Percentiles rank a stretch among this genome's conserved stretches.
Conservation (phyloP, 2,113 vertebrate species). For the Syngnathus typhle region DNA sequence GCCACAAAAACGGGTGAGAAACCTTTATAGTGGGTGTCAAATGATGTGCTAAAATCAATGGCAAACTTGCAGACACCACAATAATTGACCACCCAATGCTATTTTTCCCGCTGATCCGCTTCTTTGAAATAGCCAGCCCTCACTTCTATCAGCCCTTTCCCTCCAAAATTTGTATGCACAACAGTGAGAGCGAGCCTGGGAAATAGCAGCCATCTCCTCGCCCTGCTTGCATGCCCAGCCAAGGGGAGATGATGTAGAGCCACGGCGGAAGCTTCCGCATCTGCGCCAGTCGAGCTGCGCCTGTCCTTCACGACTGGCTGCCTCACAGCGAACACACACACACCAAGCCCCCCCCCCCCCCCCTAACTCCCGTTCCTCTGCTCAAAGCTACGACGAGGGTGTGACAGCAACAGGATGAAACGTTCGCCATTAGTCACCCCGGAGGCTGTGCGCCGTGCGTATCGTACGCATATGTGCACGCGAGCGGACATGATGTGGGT, state of each 20-base stretch:
- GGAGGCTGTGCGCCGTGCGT: constrained; percentile 28
- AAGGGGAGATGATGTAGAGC: constrained; percentile 93
- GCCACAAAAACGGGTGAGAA: constrained; percentile 11
- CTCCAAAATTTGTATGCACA: constrained; percentile 2
- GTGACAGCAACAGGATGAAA: constrained; percentile 51
- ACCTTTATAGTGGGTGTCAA: neutral
- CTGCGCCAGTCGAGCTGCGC: constrained; percentile 75
- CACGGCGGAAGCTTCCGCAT: constrained; percentile 75
- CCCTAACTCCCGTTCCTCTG: constrained; percentile 33
- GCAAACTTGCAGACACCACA: too few relatives aligned
- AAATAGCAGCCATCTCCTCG: constrained; percentile 47
- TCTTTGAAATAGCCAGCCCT: neutral
- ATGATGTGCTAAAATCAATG: too few relatives aligned
- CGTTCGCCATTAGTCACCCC: constrained; percentile 59
- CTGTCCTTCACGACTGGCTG: constrained; percentile 88
- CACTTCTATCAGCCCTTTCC: neutral
- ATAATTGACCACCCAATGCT: neutral
- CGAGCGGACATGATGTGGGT: constrained; percentile 33
- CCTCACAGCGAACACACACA: constrained; percentile 69
- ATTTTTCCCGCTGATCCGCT: neutral
- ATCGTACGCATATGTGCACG: constrained; percentile 37
- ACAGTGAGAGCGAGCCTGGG: constrained; percentile 53
- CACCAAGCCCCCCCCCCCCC: constrained; percentile 45
- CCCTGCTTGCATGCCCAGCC: constrained; percentile 64
- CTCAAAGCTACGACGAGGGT: constrained; percentile 50